These are phyloP conservation scores for Cryptops parisi DNA, from an alignment of 2,888 invertebrate species.

Conservation along the genomic window DNA sequence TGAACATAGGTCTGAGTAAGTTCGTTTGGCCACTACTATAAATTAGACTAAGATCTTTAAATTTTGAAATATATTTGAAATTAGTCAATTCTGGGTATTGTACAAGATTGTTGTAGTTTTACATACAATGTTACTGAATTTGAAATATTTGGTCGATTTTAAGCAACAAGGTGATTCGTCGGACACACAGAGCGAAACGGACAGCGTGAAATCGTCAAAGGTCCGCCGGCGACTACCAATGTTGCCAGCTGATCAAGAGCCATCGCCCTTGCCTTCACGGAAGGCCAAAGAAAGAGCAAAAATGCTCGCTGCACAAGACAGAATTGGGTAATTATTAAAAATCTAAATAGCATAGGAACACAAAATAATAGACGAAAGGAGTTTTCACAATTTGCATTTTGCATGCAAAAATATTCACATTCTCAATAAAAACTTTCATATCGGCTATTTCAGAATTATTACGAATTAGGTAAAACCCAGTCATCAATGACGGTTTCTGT, in stretches of 20 bases:
- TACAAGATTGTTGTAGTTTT: not conserved
- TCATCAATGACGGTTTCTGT: too few species aligned
- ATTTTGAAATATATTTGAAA: too few species aligned
- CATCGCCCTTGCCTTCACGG: conserved; percentile 31
- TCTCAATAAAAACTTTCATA: too few species aligned
- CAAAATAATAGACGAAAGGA: too few species aligned
- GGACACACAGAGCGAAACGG: conserved; percentile 37
- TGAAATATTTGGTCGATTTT: not conserved
- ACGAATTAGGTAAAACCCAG: too few species aligned
- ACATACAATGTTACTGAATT: not conserved
- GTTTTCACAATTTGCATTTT: too few species aligned
- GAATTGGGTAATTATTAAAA: conserved; percentile 24
- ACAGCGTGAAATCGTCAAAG: conserved; percentile 35
- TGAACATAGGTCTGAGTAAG: too few species aligned
- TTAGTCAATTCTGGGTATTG: not conserved
- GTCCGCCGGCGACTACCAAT: conserved; percentile 36
- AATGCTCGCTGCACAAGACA: conserved; percentile 25
- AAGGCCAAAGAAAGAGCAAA: conserved; percentile 29
- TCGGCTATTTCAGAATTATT: too few species aligned
- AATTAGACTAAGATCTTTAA: too few species aligned
- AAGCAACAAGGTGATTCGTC: conserved; percentile 31
- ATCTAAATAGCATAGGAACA: not conserved
- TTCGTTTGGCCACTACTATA: too few species aligned
- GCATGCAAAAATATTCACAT: too few species aligned
- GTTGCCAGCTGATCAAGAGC: conserved; percentile 36